A percentile compares a stretch with the other conserved stretches of the same genome.
phyloP scores from a whole-genome alignment of 2,797 vertebrate species.

The Smutsia temminckii region DNA sequence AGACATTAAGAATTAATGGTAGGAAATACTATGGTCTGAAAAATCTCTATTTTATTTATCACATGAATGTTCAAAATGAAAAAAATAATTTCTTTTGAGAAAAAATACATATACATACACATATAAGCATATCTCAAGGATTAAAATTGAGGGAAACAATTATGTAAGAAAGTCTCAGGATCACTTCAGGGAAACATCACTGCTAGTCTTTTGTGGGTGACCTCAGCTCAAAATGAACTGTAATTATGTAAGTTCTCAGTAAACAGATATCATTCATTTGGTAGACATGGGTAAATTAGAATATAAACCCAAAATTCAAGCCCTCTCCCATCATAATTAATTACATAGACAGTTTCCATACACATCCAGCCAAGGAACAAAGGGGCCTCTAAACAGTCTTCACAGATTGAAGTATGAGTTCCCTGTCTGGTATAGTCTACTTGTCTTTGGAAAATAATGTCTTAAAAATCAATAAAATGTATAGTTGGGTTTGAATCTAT shows the following conservation, averaged over 20 bases:
- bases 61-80: neutral
- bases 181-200: neutral
- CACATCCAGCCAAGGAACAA: neutral
- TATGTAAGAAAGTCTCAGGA: neutral
- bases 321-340: constrained; percentile 6
- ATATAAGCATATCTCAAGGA: neutral
- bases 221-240: neutral
- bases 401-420: neutral
- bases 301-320: neutral
- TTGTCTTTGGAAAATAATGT: neutral
- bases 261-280: constrained; percentile 6
- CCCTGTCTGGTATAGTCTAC: neutral
- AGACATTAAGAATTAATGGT: neutral
- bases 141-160: constrained; percentile 34
- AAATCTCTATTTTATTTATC: neutral
- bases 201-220: neutral
- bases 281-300: neutral
- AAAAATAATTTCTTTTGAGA: constrained; percentile 18
- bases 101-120: neutral
- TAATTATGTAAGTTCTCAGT: neutral
- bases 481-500: neutral
- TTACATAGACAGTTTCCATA: neutral
- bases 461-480: neutral
- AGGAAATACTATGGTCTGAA: neutral
- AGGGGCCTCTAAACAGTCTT: neutral